These are phyloP conservation scores for Typhlichthys eigenmanni DNA, from an alignment of 2,797 vertebrate species.

Conservation along the genomic window DNA sequence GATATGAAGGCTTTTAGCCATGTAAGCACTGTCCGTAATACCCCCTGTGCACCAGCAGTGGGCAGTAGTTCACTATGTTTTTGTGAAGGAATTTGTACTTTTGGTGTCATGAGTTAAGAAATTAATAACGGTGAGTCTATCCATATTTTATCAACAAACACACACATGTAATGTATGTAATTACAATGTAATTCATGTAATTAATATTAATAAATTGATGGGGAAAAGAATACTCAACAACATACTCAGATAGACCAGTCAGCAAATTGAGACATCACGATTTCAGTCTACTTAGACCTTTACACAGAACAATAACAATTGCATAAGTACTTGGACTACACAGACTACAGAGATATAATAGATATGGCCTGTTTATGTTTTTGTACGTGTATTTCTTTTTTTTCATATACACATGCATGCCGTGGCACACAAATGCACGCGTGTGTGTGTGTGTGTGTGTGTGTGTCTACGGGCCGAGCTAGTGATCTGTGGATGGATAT, in stretches of 20 bases:
- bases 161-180: no score
- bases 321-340: no score
- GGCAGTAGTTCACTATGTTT: conserved; percentile 60
- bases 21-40: conserved; percentile 11
- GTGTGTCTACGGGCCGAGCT: conserved; percentile 70
- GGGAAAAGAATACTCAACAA: background rate
- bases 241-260: background rate
- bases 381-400: background rate
- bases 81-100: conserved; percentile 11
- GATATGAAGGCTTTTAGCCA: background rate
- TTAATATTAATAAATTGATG: no score
- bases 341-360: background rate
- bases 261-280: no score
- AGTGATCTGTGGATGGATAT: conserved; percentile 82
- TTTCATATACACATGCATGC: background rate
- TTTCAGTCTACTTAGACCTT: no score
- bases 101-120: background rate
- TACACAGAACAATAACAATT: no score
- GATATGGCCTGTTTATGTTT: background rate
- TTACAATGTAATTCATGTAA: no score
- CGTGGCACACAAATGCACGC: conserved; percentile 27
- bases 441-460: conserved; percentile 45
- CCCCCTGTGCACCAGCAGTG: conserved; percentile 50
- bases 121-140: background rate
- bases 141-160: no score